A percentile compares a stretch with the other conserved stretches of the same genome.
Conservation (phyloP, 2,888 invertebrate species). For the Dasypogon diadema region DNA sequence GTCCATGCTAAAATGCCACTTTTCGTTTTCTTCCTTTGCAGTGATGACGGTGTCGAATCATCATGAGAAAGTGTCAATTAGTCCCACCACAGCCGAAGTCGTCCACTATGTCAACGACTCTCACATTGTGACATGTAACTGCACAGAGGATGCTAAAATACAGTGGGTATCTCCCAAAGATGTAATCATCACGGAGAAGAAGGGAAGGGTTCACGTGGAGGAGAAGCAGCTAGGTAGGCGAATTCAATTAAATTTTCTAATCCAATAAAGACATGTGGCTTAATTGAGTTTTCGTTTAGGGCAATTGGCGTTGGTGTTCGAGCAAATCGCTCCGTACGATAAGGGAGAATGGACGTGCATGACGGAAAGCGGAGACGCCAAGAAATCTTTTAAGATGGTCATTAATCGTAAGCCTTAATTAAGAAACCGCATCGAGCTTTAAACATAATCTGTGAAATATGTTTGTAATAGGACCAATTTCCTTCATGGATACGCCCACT, state of each 20-base stretch:
- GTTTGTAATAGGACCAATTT: slow-evolving; percentile 70
- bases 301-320: slow-evolving; percentile 69
- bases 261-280: neutral
- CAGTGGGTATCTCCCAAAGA: slow-evolving; percentile 68
- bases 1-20: neutral
- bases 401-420: slow-evolving; percentile 67
- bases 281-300: slow-evolving; percentile 58
- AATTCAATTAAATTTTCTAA: slow-evolving; percentile 21
- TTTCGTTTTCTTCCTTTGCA: slow-evolving; percentile 56
- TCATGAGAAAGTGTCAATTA: slow-evolving; percentile 63
- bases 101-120: slow-evolving; percentile 69
- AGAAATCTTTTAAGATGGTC: slow-evolving; percentile 66
- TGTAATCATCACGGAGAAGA: slow-evolving; percentile 65
- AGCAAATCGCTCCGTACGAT: slow-evolving; percentile 68
- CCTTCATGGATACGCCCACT: slow-evolving; percentile 71
- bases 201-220: slow-evolving; percentile 69
- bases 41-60: slow-evolving; percentile 63
- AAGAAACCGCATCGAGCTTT: slow-evolving; percentile 31
- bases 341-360: slow-evolving; percentile 70
- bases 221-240: slow-evolving; percentile 63
- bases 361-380: slow-evolving; percentile 61
- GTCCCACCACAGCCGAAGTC: slow-evolving; percentile 64
- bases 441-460: slow-evolving; percentile 48
- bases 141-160: slow-evolving; percentile 62
- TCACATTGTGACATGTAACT: slow-evolving; percentile 68